Conservation (phyloP, 2,888 invertebrate genomes). For the Notodonta ziczac region DNA sequence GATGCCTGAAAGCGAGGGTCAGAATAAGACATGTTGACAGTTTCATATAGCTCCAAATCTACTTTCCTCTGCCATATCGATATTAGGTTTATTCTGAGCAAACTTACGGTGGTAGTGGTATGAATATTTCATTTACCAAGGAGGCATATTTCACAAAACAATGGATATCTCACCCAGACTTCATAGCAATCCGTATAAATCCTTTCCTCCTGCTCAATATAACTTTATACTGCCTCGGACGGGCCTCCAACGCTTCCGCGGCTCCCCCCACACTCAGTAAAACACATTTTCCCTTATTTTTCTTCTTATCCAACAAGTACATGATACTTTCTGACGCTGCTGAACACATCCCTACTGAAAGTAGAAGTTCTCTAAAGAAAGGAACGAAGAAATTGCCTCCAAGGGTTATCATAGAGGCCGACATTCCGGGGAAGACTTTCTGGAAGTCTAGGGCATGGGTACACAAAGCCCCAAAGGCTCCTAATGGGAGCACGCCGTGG, state of each 20-base stretch:
- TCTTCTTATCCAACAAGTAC: conserved; percentile 82
- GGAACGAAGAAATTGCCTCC: conserved; percentile 87
- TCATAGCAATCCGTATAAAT: conserved; percentile 89
- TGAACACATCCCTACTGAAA: conserved; percentile 81
- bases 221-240: conserved; percentile 90
- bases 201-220: conserved; percentile 91
- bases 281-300: conserved; percentile 79
- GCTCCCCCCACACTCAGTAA: conserved; percentile 95
- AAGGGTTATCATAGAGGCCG: conserved; percentile 86
- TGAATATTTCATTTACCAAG: no score
- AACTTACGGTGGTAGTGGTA: no score
- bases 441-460: conserved; percentile 85
- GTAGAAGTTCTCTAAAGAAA: conserved; percentile 71
- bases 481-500: conserved; percentile 94
- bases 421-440: conserved; percentile 86
- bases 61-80: no score
- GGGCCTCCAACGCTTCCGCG: conserved; percentile 92
- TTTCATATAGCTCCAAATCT: no score
- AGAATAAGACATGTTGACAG: no score
- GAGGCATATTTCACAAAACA: background rate
- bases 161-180: conserved; percentile 86
- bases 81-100: no score
- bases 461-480: conserved; percentile 91
- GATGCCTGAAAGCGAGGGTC: no score
- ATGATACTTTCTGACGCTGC: conserved; percentile 88